Evolutionary conservation across 2,797 vertebrate species (phyloP).

Genomic region (Moxostoma hubbsi): DNA sequence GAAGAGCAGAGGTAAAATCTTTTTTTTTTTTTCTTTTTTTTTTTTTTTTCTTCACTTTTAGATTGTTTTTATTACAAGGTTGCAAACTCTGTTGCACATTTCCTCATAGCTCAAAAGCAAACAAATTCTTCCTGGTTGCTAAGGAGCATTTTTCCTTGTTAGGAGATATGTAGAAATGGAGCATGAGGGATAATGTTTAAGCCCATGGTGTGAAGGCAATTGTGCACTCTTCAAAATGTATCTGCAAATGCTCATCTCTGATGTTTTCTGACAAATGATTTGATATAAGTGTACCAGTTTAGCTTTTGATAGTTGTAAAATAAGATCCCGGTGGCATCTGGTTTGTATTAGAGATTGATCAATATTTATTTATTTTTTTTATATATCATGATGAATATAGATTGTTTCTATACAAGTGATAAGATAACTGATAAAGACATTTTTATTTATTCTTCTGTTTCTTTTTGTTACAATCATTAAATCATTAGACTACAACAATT

Average conservation of each 20-base stretch:
- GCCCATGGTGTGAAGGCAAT: background rate
- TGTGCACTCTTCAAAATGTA: slow-evolving; percentile 31
- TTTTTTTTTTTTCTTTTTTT: slow-evolving; percentile 63
- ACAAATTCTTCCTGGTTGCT: background rate
- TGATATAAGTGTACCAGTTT: background rate
- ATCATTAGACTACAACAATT: no score
- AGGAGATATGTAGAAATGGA: slow-evolving; percentile 33
- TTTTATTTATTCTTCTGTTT: no score
- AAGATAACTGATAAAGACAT: no score
- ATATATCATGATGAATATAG: no score
- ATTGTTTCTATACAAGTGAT: no score
- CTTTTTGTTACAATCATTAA: no score
- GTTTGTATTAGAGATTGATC: no score
- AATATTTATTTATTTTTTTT: no score
- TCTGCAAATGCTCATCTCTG: slow-evolving; percentile 11
- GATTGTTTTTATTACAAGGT: slow-evolving; percentile 70
- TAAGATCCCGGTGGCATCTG: no score
- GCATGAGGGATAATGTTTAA: background rate
- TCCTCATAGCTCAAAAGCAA: slow-evolving; percentile 51
- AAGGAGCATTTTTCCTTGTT: slow-evolving; percentile 33
- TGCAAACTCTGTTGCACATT: slow-evolving; percentile 76
- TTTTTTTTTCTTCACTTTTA: slow-evolving; percentile 73
- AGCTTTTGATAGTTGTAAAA: no score
- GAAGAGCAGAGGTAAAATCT: slow-evolving; percentile 54
- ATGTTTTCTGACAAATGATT: background rate